Evolutionary conservation across 1,140 invertebrate genomes (phyloP).

Genomic region (Ditylenchus dipsaci): DNA sequence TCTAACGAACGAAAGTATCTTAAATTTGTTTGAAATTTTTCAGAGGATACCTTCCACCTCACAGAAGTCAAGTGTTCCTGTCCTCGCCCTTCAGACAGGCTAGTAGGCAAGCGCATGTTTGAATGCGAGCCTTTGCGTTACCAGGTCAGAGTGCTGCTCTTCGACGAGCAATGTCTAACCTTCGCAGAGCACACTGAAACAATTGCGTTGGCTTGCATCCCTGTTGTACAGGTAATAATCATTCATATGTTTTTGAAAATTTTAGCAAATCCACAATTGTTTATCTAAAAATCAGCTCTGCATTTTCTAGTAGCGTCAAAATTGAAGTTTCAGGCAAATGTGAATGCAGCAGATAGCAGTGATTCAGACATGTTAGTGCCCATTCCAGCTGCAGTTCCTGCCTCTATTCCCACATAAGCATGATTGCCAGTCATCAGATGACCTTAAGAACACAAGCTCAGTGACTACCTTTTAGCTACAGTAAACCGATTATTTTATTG

Average conservation of each 20-base stretch:
- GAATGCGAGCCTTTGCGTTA: constrained; percentile 57
- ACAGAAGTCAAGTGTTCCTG: constrained; percentile 58
- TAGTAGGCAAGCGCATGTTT: constrained; percentile 56
- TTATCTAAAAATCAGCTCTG: neutral
- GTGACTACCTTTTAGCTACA: too few relatives aligned
- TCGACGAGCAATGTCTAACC: constrained; percentile 54
- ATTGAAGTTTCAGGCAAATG: constrained; percentile 54
- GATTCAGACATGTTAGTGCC: constrained; percentile 52
- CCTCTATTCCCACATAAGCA: constrained; percentile 33
- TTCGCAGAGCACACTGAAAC: constrained; percentile 53
- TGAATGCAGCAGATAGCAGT: constrained; percentile 51
- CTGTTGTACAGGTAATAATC: constrained; percentile 52
- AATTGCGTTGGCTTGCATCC: constrained; percentile 54
- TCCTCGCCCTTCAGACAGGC: constrained; percentile 46
- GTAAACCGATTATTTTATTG: too few relatives aligned
- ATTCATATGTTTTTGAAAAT: neutral
- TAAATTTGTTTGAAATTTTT: constrained; percentile 29
- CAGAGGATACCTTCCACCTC: constrained; percentile 56
- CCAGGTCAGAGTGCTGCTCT: constrained; percentile 55
- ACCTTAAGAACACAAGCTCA: too few relatives aligned
- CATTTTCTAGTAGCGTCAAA: constrained; percentile 9
- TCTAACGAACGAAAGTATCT: too few relatives aligned
- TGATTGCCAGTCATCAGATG: too few relatives aligned
- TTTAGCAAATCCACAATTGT: too few relatives aligned
- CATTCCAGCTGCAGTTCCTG: constrained; percentile 46